Base-by-base conservation (phyloP, 1,140 invertebrate species). In the Zelostemma sp. region DNA sequence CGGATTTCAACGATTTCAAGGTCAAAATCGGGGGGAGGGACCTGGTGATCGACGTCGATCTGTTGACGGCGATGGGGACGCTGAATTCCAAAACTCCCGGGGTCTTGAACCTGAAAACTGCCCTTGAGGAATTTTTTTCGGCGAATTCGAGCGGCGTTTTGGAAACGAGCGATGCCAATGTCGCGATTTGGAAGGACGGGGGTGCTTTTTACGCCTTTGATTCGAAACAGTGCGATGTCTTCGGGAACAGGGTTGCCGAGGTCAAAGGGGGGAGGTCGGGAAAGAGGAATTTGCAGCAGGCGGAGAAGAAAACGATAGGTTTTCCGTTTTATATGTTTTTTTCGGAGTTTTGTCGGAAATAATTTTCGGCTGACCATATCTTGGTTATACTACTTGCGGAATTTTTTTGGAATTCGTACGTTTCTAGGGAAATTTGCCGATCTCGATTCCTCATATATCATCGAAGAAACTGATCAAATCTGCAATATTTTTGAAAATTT, bases 131-230 rank as follows among this genome's bases (percentile, higher is more conserved):
- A 28, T 28, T 28, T 28, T 28, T 28, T 8, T 4, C 25, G 3
- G 8, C 25, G 8, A 28, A 28, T 28, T 28, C 25, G 3, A 8
- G 25, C 8, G 25, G 25, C 8, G 25, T 35, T 35, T 35, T 35
- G n/a, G 33, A 35, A 35, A 35, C 33, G 2, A n/a, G 33, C 11
- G 33, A 35, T 35, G n/a, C 5, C 33, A 35, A 35, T n/a, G 53
- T 76, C 1, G 77, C 79, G 5, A 35, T 84, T 1, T 85, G 81
- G 82, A 81, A 57, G 0, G 59, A 80, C 12, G 72, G 77, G 5
- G 77, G 76, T 21, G 74, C 43, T 16, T 85, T 73, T 51, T 85
- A 83, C 48, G 15, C 73, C 4, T 85, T 85, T 38, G 76, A 85
- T 70, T 75, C 83, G 0, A 71, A 72, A 9, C 14, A 75, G 6